Percentiles rank a stretch among this genome's conserved stretches.
phyloP scores from a whole-genome alignment of 2,888 invertebrate species.

The Lasioglossum villosulum region DNA sequence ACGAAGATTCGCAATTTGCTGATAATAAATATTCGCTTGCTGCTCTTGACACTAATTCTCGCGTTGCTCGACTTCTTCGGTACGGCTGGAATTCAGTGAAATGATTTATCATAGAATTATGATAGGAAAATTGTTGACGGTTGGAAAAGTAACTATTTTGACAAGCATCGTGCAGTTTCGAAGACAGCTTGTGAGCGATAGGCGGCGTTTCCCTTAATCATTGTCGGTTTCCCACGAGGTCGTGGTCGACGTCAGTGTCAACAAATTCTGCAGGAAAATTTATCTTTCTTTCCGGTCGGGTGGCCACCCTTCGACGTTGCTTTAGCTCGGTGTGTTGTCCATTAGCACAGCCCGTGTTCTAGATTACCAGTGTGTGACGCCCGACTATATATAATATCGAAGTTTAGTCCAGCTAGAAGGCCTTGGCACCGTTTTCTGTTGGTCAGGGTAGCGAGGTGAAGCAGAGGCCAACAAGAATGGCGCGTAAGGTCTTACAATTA shows the following conservation, averaged over 20 bases:
- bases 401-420: constrained; percentile 46
- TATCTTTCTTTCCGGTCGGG: constrained; percentile 23
- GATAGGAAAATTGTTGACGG: background rate
- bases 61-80: background rate
- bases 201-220: background rate
- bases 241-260: background rate
- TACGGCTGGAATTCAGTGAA: background rate
- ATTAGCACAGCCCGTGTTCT: constrained; percentile 32
- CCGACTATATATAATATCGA: constrained; percentile 38
- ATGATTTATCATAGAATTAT: too few relatives aligned
- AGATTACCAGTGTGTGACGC: constrained; percentile 23
- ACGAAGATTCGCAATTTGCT: too few relatives aligned
- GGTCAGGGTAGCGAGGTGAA: constrained; percentile 54
- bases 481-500: constrained; percentile 54
- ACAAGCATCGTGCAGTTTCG: background rate
- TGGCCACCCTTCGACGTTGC: constrained; percentile 9
- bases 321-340: background rate
- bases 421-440: constrained; percentile 68
- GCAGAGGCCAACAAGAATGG: constrained; percentile 32
- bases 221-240: background rate
- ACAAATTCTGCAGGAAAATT: constrained; percentile 16
- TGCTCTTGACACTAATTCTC: background rate
- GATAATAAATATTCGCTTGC: background rate
- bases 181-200: background rate
- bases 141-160: background rate